These are phyloP conservation scores for Tokudaia tokunoshimensis DNA, from an alignment of 2,797 vertebrate genomes.

Conservation along the genomic window DNA sequence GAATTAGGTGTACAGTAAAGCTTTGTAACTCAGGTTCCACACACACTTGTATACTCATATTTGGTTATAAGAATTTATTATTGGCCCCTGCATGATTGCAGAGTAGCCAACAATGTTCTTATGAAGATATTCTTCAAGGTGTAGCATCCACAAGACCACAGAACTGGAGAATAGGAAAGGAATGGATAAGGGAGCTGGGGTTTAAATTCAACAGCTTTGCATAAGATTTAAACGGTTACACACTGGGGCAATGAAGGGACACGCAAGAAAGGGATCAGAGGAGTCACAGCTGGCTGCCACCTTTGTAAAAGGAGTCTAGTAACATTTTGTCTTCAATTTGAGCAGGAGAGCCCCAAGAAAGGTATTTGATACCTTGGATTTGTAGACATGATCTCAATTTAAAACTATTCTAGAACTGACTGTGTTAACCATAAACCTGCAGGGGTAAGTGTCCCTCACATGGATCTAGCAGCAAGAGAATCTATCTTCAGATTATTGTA, in stretches of 20 bases:
- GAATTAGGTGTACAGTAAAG: not conserved
- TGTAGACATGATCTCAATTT: conserved; percentile 77
- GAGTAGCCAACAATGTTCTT: not conserved
- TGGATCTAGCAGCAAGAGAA: conserved; percentile 58
- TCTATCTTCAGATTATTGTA: conserved; percentile 62
- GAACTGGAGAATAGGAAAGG: not conserved
- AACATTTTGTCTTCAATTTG: conserved; percentile 52
- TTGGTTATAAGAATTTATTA: not conserved
- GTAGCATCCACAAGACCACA: not conserved
- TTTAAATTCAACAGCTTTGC: conserved; percentile 1
- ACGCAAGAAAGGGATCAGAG: not conserved
- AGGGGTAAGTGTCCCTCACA: not conserved
- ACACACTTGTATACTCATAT: not conserved
- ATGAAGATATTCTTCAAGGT: not conserved
- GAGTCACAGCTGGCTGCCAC: conserved; percentile 26
- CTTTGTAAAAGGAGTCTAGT: conserved; percentile 37
- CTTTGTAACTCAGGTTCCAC: not conserved
- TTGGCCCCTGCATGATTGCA: not conserved
- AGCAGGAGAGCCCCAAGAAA: conserved; percentile 18
- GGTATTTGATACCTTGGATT: conserved; percentile 54
- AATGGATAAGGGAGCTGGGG: not conserved
- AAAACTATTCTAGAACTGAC: conserved; percentile 72
- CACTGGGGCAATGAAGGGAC: not conserved
- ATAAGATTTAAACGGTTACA: conserved; percentile 31
- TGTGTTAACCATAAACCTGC: conserved; percentile 43